Percentiles rank a stretch among this genome's conserved stretches.
phyloP scores from a whole-genome alignment of 2,113 vertebrate species.

The Paedocypris sp. region DNA sequence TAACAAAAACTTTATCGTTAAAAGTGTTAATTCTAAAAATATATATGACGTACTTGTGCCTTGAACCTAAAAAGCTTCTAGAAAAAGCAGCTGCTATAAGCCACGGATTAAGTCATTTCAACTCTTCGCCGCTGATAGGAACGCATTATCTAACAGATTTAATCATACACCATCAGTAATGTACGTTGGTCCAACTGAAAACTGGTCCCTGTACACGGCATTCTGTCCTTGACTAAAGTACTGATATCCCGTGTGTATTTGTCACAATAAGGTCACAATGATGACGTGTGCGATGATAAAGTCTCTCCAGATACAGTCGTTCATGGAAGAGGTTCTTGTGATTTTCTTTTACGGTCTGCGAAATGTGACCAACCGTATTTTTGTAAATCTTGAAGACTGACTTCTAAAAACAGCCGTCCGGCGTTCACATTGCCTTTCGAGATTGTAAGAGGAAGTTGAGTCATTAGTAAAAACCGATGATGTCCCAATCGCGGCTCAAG shows the following conservation, averaged over 20 bases:
- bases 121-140: background rate
- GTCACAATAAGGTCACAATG: background rate
- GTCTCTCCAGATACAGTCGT: background rate
- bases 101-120: background rate
- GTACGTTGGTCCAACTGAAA: background rate
- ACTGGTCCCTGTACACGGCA: background rate
- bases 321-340: background rate
- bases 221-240: background rate
- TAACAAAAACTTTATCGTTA: no score
- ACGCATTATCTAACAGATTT: background rate
- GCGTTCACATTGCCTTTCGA: background rate
- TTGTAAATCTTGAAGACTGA: background rate
- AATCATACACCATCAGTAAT: background rate
- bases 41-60: no score
- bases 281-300: background rate
- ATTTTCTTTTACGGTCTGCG: background rate
- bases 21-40: no score
- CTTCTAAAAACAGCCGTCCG: background rate
- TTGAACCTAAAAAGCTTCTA: no score
- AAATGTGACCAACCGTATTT: background rate
- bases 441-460: background rate
- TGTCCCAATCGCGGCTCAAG: slow-evolving; percentile 1
- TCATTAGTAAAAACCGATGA: background rate
- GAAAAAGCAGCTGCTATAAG: no score
- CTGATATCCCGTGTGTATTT: background rate